phyloP scores from a whole-genome alignment of 2,113 vertebrate genomes.

The Crotalus helleri region DNA sequence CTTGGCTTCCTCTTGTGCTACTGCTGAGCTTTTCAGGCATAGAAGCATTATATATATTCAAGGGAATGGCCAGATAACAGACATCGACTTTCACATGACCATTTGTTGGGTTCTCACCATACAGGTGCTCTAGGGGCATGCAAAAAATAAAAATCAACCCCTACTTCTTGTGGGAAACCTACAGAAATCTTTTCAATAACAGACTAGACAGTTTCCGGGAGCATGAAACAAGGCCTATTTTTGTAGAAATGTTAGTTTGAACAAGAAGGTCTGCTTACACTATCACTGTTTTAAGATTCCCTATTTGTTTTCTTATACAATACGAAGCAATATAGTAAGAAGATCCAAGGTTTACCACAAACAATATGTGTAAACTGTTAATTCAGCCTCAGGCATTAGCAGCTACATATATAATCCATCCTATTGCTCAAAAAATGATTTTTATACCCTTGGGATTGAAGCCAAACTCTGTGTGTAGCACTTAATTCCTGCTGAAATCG shows the following conservation, averaged over 20 bases:
- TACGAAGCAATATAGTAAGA: background rate
- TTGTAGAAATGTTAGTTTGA: constrained; percentile 49
- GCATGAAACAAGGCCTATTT: constrained; percentile 27
- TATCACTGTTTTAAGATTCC: constrained; percentile 24
- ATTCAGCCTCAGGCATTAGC: background rate
- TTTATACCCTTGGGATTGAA: background rate
- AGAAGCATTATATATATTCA: constrained; percentile 65
- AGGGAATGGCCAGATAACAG: constrained; percentile 61
- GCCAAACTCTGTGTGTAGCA: background rate
- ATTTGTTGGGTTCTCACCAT: constrained; percentile 70
- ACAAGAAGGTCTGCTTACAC: constrained; percentile 33
- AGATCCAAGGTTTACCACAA: background rate
- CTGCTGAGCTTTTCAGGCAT: constrained; percentile 68
- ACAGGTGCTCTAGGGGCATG: constrained; percentile 63
- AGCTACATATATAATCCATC: background rate
- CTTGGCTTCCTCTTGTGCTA: constrained; percentile 67
- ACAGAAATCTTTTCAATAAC: constrained; percentile 50
- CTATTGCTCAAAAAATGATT: background rate
- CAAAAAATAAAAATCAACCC: constrained; percentile 55
- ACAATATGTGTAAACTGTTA: background rate
- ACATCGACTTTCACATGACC: constrained; percentile 67
- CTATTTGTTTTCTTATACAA: constrained; percentile 20
- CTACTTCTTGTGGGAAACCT: constrained; percentile 63
- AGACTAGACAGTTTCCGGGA: constrained; percentile 22
- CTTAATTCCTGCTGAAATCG: background rate